Evolutionary conservation across 2,113 vertebrate species (phyloP), one percentile per base, ranked within the genome.

Genomic region (Ictalurus furcatus): DNA sequence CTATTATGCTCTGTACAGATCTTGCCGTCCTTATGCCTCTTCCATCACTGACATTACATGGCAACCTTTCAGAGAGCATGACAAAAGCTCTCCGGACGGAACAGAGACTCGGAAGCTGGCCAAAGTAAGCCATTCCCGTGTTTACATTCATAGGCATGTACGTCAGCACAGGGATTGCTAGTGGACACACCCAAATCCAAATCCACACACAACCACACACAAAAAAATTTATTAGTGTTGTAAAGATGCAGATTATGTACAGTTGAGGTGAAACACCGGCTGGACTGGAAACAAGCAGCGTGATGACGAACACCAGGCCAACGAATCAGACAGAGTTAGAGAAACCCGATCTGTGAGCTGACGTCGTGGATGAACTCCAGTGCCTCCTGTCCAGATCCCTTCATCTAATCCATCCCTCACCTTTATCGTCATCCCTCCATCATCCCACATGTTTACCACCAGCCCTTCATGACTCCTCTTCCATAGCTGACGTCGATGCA

Each of bases 71-170:
- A 61, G 85, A 88, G 78, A 89, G 81, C 91, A 90, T 14, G 37
- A 87, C 79, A 86, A 82, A 71, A 67, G 79, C 61, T 48, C 61
- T 34, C 19, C 2, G 56, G 76, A 90, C 21, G 82, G 91, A 89
- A 90, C 89, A 85, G 88, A 84, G 88, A 93, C 58, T 91, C 92
- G 91, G 93, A 91, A 93, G 92, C 89, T 92, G 90, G 71, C 30
- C 91, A 85, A 92, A 90, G 90, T 92, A 92, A 92, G 91, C 92
- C 93, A 86, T 88, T 90, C 92, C 92, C 92, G 67, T 95, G 93
- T 95, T 95, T 92, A 95, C 94, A 94, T 93, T 94, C 93, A 90
- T 78, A n/a, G 11, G 74, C 6, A 90, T 91, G 94, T 94, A 96
- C 94, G 95, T 96, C 94, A 95, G 91, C 4, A 37, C 37, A 3